Base-by-base conservation (phyloP, 2,113 vertebrate genomes). In the Collichthys lucidus region DNA sequence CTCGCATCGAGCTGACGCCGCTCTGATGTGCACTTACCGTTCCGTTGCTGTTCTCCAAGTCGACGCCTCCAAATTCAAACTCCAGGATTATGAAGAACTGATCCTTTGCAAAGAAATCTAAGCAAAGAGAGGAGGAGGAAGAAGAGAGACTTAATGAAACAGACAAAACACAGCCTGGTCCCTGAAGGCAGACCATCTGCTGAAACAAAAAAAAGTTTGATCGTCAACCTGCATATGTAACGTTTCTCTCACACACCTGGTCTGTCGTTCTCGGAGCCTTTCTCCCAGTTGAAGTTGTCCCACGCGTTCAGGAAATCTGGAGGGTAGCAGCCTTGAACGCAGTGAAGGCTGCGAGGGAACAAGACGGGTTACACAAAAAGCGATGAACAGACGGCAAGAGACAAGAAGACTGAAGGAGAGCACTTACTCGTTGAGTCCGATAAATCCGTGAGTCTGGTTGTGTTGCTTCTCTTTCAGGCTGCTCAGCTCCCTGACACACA, bases 41-140 rank as follows among this genome's bases (percentile, higher is more conserved):
- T 80, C 94, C 93, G 3, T 93, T 95, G 95, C 96, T 96, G 73
- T 90, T 94, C 90, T 99, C 98, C 42, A 99, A 86, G 93, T 99
- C 97, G 0, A 15, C 75, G 31, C 98, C 98, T 56, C 98, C 98
- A 89, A 97, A 99, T 77, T 99, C 98, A 93, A 99, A 99, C 92
- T 98, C 97, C 90, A 99, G 90, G 35, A 99, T 92, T 64, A 99
- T 71, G 77, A 98, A 99, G 44, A 99, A 91, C 81, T 99, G 97
- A 61, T 96, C 50, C 0, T 92, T 69, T 26, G 91, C 56, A 50
- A 98, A 99, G 86, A 96, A 92, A 88, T 97, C 97, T 82, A 94
- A 85, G 57, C 10, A 74, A n/a, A 55, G 6, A 60, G 4, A 60
- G 16, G 57, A 26, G 26, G 26, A 26, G 26, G 26, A n/a, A 77